Evolutionary conservation across 2,888 invertebrate genomes (phyloP).

Genomic region (Melolontha melolontha): DNA sequence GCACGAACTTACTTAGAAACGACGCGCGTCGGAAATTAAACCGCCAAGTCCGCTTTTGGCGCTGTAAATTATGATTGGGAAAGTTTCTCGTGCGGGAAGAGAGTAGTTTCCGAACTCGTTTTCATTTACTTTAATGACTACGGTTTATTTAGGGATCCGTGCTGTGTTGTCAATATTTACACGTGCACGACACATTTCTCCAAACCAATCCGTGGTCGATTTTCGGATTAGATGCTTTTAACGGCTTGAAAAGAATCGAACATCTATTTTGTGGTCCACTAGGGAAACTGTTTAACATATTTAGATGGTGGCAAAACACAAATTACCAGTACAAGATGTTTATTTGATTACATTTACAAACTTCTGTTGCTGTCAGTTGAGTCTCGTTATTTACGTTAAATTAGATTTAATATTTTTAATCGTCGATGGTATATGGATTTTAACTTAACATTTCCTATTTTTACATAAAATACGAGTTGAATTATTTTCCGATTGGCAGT

Average conservation of each 20-base stretch:
- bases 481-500: no score
- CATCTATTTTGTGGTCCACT: no score
- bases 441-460: no score
- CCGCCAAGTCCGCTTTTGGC: conserved; percentile 16
- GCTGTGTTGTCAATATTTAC: conserved; percentile 1
- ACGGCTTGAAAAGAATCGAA: background rate
- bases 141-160: background rate
- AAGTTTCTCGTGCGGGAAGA: conserved; percentile 25
- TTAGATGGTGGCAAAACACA: no score
- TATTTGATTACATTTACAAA: no score
- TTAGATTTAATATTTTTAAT: no score
- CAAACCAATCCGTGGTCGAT: background rate
- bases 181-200: background rate
- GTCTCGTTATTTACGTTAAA: no score
- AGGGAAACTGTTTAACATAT: no score
- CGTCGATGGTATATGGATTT: no score
- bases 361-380: no score
- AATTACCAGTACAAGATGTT: no score
- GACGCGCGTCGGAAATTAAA: conserved; percentile 36
- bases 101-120: conserved; percentile 37
- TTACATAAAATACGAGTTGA: no score
- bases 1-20: conserved; percentile 5
- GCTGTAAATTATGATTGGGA: conserved; percentile 37
- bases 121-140: conserved; percentile 30
- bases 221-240: background rate